Evolutionary conservation across 2,797 vertebrate species (phyloP), one percentile per base, ranked within the genome.

Genomic region (Platalea minor): DNA sequence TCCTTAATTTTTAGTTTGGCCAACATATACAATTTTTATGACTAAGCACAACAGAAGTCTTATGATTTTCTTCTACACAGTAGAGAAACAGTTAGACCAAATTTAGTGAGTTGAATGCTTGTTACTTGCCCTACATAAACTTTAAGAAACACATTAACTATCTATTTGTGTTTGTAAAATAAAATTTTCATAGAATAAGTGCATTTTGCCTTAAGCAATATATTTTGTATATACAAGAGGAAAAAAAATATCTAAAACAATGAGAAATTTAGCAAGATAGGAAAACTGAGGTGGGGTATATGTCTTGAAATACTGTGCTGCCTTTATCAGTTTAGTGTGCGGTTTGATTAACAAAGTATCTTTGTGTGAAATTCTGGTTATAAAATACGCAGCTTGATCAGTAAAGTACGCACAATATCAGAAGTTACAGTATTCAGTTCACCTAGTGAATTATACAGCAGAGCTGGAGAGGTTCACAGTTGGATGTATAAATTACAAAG

Each of bases 401-500:
- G n/a, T 33, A 88, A 85, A 89, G 63, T 23, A 89, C 12, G 31
- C 25, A 79, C 33, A 87, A 90, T 85, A 69, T 72, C 65, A 69
- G 39, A 72, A 88, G 69, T 39, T 88, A 80, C 4, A 7, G 33
- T 61, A 72, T 53, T 64, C 53, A 61, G 26, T 48, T 95, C 35
- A 59, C 54, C 43, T 53, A 65, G 50, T 85, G 65, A 97, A 87
- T 97, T 95, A 95, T 54, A 93, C 57, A 89, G 85, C 31, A 78
- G 70, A 95, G 39, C 29, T 19, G 50, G 43, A 56, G 60, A 86
- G 41, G 24, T 85, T 69, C 53, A 59, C 72, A 91, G 79, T 64
- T 95, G 88, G 78, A 41, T 57, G 16, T 84, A 43, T 73, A 87
- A 89, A 97, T 96, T 91, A 92, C 65, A 88, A 94, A 94, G 80